Base-by-base conservation (phyloP, 2,888 invertebrate species). In the Rhimphoctona megacephalus region DNA sequence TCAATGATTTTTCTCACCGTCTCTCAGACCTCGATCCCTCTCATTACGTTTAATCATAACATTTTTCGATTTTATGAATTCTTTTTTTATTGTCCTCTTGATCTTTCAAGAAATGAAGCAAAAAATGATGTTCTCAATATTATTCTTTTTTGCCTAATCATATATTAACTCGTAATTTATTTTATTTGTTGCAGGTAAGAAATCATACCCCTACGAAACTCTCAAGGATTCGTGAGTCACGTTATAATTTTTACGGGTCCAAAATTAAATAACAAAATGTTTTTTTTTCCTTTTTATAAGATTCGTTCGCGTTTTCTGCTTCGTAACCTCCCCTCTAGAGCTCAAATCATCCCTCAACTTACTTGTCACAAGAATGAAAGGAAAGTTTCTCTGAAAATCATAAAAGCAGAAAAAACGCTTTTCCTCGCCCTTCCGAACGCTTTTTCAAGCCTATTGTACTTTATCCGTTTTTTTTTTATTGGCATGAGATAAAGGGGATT, bases 101-200 rank as follows among this genome's bases (percentile, higher is more conserved):
- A 25, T 64, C 61, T 67, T 17, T 25, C 30, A 46, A 61, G 25
- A 39, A 19, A 52, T 11, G 64, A 19, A 66, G 49, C 4, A 70
- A 83, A 72, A 64, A 81, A 74, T 36, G 49, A 17, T 33, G 54
- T n/a, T n/a, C n/a, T 43, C 36, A 39, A 19, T 69, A 72, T 46
- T 79, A 7, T 17, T 69, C 67, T 70, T 70, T 49, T 19, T 33
- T 52, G 19, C 49, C 39, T 69, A 2, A 1, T 30, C 33, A 39
- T 43, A 39, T 69, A 43, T 76, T 87, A 67, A 85, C 69, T 46
- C 30, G 39, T 19, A 8, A 79, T 81, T 77, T 81, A 39, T 88
- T 84, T 90, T 90, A 76, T 92, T 76, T 92, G 91, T 92, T 92
- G 19, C 92, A 92, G 92, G 92, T 93, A 92, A 92, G 89, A 92